Percentiles rank a stretch among this genome's conserved stretches.
Evolutionary conservation across 2,797 vertebrate genomes (phyloP).

Genomic region (Darevskia nairensis): DNA sequence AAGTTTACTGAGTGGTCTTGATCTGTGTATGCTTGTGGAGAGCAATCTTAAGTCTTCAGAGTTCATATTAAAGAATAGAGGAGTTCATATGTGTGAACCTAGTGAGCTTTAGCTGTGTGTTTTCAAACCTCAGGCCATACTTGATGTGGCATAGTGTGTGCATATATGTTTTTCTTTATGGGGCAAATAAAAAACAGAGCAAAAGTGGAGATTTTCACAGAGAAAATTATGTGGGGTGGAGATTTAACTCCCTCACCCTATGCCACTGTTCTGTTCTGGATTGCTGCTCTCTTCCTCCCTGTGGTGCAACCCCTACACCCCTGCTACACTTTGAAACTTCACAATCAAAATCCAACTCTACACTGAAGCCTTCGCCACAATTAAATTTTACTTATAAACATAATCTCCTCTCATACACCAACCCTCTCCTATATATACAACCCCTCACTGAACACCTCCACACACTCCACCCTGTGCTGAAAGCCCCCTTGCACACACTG

Average conservation of each 20-base stretch:
- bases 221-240: background rate
- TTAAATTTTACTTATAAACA: no score
- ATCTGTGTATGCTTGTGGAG: background rate
- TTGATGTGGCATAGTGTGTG: background rate
- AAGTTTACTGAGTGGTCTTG: background rate
- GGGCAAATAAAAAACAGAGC: background rate
- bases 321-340: no score
- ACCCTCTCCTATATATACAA: no score
- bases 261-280: background rate
- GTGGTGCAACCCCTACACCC: background rate
- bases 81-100: background rate
- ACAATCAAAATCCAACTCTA: no score
- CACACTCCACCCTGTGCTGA: no score
- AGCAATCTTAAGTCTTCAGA: background rate
- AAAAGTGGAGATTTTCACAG: background rate
- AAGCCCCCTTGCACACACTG: no score
- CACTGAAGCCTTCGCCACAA: no score
- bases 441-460: no score
- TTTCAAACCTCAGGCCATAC: background rate
- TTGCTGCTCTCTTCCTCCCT: background rate
- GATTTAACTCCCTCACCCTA: background rate
- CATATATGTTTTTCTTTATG: background rate
- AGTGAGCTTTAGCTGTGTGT: background rate
- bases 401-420: no score
- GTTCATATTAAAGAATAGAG: background rate